Evolutionary conservation across 2,797 vertebrate species (phyloP).

Genomic region (Craterocephalus amniculus): DNA sequence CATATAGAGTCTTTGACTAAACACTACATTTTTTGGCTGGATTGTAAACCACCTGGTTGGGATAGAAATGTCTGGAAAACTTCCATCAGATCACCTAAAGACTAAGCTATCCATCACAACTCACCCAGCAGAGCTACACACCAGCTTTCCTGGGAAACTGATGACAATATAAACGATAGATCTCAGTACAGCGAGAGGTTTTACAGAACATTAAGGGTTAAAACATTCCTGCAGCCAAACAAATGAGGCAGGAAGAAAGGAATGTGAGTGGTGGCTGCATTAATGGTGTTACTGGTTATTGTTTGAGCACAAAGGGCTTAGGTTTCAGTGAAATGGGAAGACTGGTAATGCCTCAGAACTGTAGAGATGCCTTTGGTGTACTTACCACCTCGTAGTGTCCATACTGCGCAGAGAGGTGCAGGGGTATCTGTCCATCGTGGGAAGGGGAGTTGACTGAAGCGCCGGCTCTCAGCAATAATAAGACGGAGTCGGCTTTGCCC

Average conservation of each 20-base stretch:
- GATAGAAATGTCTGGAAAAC: too few species aligned
- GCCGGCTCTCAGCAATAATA: constrained; percentile 86
- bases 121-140: too few species aligned
- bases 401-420: constrained; percentile 94
- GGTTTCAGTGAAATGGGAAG: constrained; percentile 59
- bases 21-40: too few species aligned
- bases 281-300: constrained; percentile 50
- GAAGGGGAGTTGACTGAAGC: constrained; percentile 91
- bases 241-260: constrained; percentile 26
- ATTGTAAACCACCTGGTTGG: too few species aligned
- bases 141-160: too few species aligned
- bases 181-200: too few species aligned
- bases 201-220: too few species aligned
- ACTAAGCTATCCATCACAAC: too few species aligned
- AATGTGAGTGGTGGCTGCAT: constrained; percentile 44
- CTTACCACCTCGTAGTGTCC: constrained; percentile 97
- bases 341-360: constrained; percentile 25
- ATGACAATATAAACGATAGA: too few species aligned
- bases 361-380: constrained; percentile 53
- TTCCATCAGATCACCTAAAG: too few species aligned
- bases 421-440: constrained; percentile 92
- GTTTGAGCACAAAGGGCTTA: constrained; percentile 53
- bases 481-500: constrained; percentile 90
- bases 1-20: too few species aligned
- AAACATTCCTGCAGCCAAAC: constrained; percentile 35